A percentile compares a stretch with the other conserved stretches of the same genome.
phyloP scores from a whole-genome alignment of 2,113 vertebrate genomes.

The Grammomys dolichurus region DNA sequence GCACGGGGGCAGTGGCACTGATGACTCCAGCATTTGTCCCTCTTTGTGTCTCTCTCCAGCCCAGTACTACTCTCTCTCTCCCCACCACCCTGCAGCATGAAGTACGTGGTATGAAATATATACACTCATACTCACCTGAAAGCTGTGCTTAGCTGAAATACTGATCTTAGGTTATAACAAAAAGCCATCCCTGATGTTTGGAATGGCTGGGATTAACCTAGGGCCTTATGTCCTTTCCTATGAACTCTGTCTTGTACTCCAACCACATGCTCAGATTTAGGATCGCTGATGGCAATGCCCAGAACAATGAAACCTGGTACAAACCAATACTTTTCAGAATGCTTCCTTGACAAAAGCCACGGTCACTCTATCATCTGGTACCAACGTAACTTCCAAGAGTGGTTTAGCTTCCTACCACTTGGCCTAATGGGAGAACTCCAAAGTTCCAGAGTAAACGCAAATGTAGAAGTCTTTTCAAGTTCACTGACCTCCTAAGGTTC shows the following conservation, averaged over 20 bases:
- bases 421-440: not conserved
- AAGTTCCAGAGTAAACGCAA: not conserved
- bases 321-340: not conserved
- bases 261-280: not conserved
- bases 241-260: not conserved
- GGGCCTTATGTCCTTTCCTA: not conserved
- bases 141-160: not conserved
- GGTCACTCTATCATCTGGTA: not conserved
- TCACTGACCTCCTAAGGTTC: not conserved
- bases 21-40: not conserved
- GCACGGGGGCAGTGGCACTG: not conserved
- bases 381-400: accelerated
- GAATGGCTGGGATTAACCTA: not conserved
- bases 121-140: not conserved
- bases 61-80: too few species aligned
- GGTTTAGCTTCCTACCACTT: not conserved
- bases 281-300: not conserved
- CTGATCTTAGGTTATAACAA: not conserved
- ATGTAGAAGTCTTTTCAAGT: not conserved
- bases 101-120: too few species aligned
- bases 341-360: not conserved
- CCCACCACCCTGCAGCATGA: too few species aligned
- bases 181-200: not conserved
- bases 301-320: not conserved
- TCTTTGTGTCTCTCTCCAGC: not conserved